phyloP scores from a whole-genome alignment of 2,888 invertebrate species.

The Desoria tigrina region DNA sequence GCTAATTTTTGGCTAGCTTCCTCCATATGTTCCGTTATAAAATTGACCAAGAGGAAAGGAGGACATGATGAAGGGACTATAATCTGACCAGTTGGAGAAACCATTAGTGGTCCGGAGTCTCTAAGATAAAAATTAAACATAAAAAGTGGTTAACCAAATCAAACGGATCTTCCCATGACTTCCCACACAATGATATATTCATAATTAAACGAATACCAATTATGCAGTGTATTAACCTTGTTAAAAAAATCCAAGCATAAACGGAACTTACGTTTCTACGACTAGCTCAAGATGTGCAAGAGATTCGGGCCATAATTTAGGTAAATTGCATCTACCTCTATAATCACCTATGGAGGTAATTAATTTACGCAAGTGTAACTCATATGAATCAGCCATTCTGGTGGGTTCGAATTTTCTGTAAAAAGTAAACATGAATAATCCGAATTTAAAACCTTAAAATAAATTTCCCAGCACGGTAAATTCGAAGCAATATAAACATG shows the following conservation, averaged over 20 bases:
- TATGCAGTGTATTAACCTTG: neutral
- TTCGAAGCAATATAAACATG: no score
- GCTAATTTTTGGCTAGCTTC: slow-evolving; percentile 72
- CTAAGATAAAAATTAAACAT: slow-evolving; percentile 64
- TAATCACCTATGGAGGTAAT: slow-evolving; percentile 82
- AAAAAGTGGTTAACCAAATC: slow-evolving; percentile 9
- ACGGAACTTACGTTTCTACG: slow-evolving; percentile 85
- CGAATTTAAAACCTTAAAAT: slow-evolving; percentile 22
- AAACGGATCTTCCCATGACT: neutral
- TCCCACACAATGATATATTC: neutral
- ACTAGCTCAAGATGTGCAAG: slow-evolving; percentile 78
- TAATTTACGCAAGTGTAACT: slow-evolving; percentile 76
- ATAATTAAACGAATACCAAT: neutral
- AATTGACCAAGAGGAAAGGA: slow-evolving; percentile 78
- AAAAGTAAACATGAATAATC: neutral
- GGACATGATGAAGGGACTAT: slow-evolving; percentile 90
- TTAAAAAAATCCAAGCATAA: no score
- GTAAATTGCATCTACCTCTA: slow-evolving; percentile 67
- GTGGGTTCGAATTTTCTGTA: slow-evolving; percentile 84
- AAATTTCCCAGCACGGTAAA: no score
- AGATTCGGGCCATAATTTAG: slow-evolving; percentile 71
- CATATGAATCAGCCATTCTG: slow-evolving; percentile 82
- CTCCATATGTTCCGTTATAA: slow-evolving; percentile 74
- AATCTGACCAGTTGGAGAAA: slow-evolving; percentile 90
- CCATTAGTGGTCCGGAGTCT: slow-evolving; percentile 89